Conservation (phyloP, 2,113 vertebrate genomes). For the Pica pica region DNA sequence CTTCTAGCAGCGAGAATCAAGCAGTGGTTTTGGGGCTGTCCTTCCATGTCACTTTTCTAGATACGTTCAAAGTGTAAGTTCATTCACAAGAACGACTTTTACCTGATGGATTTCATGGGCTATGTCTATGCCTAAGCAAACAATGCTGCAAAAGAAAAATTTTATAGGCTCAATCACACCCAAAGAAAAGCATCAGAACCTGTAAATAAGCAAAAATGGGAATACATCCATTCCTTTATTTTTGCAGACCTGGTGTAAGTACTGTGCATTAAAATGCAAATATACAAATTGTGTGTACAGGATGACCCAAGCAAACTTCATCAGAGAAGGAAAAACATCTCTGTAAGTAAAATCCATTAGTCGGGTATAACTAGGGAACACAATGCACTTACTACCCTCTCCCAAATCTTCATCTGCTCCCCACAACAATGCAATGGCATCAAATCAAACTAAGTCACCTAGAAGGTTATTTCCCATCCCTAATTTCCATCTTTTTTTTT, state of each 20-base stretch:
- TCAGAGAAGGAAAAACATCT: background rate
- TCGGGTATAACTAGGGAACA: background rate
- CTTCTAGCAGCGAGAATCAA: background rate
- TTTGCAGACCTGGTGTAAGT: background rate
- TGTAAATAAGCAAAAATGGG: background rate
- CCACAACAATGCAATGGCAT: background rate
- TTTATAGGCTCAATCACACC: background rate
- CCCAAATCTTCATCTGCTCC: background rate
- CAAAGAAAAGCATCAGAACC: background rate
- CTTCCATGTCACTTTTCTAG: background rate
- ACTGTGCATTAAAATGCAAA: background rate
- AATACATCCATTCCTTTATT: background rate
- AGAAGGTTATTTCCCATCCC: background rate
- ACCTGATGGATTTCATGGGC: background rate
- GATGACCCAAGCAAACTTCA: background rate
- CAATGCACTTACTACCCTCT: background rate
- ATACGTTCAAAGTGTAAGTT: rapidly evolving
- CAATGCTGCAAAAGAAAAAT: background rate
- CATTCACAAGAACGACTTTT: background rate
- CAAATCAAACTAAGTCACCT: background rate
- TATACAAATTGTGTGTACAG: background rate
- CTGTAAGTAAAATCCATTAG: background rate
- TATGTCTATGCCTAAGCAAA: background rate
- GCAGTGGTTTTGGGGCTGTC: background rate
- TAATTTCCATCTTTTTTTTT: background rate